Percentiles rank a stretch among this genome's conserved stretches.
phyloP scores from a whole-genome alignment of 2,888 invertebrate species.

The Scaptomyza flava region DNA sequence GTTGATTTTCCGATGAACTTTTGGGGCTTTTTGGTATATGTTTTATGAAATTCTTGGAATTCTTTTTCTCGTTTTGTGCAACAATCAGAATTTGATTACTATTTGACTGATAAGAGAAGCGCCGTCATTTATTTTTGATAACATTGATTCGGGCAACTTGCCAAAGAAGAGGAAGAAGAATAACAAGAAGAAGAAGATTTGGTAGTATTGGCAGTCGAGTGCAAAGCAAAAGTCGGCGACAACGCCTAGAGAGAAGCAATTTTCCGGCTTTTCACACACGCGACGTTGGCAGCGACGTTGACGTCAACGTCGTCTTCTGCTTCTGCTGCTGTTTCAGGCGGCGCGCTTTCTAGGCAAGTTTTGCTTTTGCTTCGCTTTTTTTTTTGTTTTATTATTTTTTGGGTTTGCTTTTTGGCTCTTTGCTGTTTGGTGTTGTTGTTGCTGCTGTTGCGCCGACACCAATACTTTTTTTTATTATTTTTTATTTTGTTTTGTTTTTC shows the following conservation, averaged over 20 bases:
- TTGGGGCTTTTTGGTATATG: constrained; percentile 26
- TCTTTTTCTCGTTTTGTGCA: constrained; percentile 42
- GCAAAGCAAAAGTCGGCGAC: constrained; percentile 25
- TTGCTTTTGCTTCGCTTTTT: constrained; percentile 31
- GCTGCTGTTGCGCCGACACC: constrained; percentile 43
- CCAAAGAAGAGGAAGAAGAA: constrained; percentile 28
- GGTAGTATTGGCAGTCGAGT: constrained; percentile 1
- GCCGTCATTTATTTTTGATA: constrained; percentile 27
- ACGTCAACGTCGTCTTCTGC: constrained; percentile 28
- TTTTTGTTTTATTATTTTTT: constrained; percentile 27
- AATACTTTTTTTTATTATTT: constrained; percentile 28
- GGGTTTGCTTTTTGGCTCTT: constrained; percentile 41
- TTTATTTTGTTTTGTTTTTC: constrained; percentile 59
- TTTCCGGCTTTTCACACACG: constrained; percentile 67
- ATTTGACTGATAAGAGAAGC: constrained; percentile 56
- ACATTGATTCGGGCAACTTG: constrained; percentile 35
- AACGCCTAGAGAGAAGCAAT: constrained; percentile 44
- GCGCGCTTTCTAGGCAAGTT: constrained; percentile 70
- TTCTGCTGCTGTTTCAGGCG: constrained; percentile 38
- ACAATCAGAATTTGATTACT: constrained; percentile 42
- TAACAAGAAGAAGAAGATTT: constrained; percentile 1
- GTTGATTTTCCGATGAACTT: constrained; percentile 21
- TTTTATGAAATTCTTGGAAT: constrained; percentile 28
- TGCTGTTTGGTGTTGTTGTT: constrained; percentile 28
- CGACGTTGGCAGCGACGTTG: constrained; percentile 16